phyloP scores from a whole-genome alignment of 2,888 invertebrate genomes.

The Coelopa pilipes region DNA sequence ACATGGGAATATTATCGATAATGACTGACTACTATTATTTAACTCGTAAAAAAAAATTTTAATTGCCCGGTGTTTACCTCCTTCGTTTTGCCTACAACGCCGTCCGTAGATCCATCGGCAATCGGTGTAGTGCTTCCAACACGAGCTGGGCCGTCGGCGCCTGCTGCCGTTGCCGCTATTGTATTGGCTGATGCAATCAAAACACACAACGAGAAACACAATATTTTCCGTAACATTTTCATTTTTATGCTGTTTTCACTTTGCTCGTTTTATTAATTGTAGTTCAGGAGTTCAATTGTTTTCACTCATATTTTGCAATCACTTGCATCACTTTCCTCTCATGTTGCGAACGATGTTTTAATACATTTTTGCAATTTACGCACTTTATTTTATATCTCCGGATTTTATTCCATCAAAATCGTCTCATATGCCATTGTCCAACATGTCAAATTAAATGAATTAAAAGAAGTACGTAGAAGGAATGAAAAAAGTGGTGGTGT shows the following conservation, averaged over 20 bases:
- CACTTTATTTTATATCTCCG: constrained; percentile 23
- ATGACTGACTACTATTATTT: background rate
- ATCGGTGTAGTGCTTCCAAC: no score
- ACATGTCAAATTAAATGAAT: constrained; percentile 1
- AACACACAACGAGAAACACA: constrained; percentile 42
- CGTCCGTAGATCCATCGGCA: background rate
- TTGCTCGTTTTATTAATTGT: background rate
- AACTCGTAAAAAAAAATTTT: background rate
- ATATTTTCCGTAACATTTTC: constrained; percentile 34
- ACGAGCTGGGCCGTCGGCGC: constrained; percentile 16
- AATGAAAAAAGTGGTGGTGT: constrained; percentile 14
- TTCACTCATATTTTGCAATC: constrained; percentile 24
- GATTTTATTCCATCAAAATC: constrained; percentile 28
- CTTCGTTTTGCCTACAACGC: background rate
- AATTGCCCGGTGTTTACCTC: constrained; percentile 11
- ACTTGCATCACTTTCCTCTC: constrained; percentile 15
- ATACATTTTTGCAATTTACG: background rate
- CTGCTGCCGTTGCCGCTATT: constrained; percentile 32
- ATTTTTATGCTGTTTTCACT: constrained; percentile 37
- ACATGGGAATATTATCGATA: background rate
- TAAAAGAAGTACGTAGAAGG: background rate
- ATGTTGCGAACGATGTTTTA: background rate
- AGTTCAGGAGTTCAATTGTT: constrained; percentile 5
- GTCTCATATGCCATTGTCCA: constrained; percentile 29
- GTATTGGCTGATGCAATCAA: constrained; percentile 49